phyloP scores from a whole-genome alignment of 2,113 vertebrate genomes.

The Chloropsis hardwickii region DNA sequence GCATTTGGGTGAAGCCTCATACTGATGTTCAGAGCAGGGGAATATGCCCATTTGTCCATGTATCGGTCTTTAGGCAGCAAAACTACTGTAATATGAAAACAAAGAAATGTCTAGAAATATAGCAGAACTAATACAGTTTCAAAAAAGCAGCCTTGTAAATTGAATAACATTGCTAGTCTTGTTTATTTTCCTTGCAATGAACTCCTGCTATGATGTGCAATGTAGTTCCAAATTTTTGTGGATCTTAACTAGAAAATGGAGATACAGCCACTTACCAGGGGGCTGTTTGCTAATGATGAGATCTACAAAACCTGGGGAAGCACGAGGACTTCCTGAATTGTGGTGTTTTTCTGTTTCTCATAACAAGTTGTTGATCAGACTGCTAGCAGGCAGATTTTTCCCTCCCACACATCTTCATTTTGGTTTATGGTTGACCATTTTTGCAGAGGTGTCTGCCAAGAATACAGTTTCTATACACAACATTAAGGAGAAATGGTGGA shows the following conservation, averaged over 20 bases:
- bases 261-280: not conserved
- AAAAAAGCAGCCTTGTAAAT: not conserved
- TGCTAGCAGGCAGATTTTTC: constrained; percentile 36
- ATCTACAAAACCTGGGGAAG: not conserved
- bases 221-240: not conserved
- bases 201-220: not conserved
- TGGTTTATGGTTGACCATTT: not conserved
- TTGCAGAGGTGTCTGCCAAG: not conserved
- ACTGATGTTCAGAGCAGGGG: not conserved
- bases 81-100: not conserved
- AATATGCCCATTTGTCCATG: not conserved
- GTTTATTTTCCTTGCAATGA: not conserved
- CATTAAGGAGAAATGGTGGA: not conserved
- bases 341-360: constrained; percentile 9
- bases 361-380: constrained; percentile 30
- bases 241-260: not conserved
- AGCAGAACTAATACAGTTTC: not conserved
- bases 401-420: constrained; percentile 6
- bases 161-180: not conserved
- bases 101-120: not conserved
- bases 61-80: not conserved
- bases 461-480: not conserved
- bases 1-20: not conserved
- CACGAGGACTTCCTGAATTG: not conserved
- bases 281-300: not conserved